Evolutionary conservation across 2,797 vertebrate genomes (phyloP).

Genomic region (Catharus ustulatus): DNA sequence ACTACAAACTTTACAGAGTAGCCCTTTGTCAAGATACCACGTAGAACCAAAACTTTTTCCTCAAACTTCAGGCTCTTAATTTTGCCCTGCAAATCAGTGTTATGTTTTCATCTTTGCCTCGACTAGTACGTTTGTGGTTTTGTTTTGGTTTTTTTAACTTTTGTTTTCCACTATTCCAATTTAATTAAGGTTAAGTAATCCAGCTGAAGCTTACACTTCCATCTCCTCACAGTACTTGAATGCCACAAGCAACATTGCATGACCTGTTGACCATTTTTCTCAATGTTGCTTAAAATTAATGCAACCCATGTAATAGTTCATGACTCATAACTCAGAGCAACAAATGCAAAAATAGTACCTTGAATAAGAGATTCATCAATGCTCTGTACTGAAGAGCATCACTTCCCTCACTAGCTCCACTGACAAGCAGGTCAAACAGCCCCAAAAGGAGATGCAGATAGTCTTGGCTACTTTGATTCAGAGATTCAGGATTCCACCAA

Average conservation of each 20-base stretch:
- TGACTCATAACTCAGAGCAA: background rate
- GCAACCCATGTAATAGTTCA: background rate
- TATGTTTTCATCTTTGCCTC: background rate
- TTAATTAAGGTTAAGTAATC: background rate
- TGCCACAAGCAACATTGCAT: background rate
- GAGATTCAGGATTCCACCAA: conserved; percentile 88
- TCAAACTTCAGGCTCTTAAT: background rate
- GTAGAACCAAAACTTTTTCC: background rate
- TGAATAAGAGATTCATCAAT: conserved; percentile 83
- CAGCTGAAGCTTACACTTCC: background rate
- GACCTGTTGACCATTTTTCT: background rate
- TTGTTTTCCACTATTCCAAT: background rate
- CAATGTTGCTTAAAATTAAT: background rate
- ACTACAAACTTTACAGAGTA: background rate
- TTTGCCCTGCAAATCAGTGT: background rate
- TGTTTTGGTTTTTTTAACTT: background rate
- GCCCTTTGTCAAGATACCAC: background rate
- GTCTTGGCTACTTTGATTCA: conserved; percentile 81
- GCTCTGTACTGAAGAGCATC: conserved; percentile 75
- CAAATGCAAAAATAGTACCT: conserved; percentile 75
- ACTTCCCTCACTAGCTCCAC: conserved; percentile 76
- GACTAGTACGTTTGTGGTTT: background rate
- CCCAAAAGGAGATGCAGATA: conserved; percentile 84
- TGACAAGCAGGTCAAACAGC: conserved; percentile 82
- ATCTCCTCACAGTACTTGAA: background rate